phyloP scores from a whole-genome alignment of 2,113 vertebrate genomes.

The Phyllostomus discolor region DNA sequence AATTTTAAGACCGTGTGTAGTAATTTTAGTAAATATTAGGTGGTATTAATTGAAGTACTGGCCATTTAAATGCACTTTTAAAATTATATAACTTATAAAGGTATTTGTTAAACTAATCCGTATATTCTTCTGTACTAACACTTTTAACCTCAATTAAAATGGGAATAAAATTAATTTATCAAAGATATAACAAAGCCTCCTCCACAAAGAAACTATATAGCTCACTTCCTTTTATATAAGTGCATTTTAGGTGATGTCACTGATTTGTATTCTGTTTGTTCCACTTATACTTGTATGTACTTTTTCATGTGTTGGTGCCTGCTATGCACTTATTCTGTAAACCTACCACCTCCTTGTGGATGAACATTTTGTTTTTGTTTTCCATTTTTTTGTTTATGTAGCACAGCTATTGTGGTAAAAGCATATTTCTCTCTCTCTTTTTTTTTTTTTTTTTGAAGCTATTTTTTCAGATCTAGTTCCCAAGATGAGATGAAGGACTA shows the following conservation, averaged over 20 bases:
- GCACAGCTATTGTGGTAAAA: neutral
- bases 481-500: neutral
- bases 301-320: neutral
- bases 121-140: neutral
- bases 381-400: neutral
- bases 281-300: neutral
- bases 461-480: neutral
- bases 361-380: neutral
- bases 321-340: neutral
- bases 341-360: neutral
- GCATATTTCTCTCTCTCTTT: neutral
- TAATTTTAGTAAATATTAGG: conserved; percentile 32
- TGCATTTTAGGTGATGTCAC: neutral
- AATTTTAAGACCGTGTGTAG: neutral
- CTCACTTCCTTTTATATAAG: conserved; percentile 16
- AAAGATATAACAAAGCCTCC: neutral
- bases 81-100: neutral
- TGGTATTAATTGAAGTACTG: neutral
- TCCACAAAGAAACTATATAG: neutral
- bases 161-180: neutral
- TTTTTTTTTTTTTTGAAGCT: neutral
- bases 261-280: neutral
- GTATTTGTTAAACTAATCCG: conserved; percentile 11
- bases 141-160: neutral
- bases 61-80: neutral